Evolutionary conservation across 1,140 invertebrate species (phyloP).

Genomic region (Diprion similis): DNA sequence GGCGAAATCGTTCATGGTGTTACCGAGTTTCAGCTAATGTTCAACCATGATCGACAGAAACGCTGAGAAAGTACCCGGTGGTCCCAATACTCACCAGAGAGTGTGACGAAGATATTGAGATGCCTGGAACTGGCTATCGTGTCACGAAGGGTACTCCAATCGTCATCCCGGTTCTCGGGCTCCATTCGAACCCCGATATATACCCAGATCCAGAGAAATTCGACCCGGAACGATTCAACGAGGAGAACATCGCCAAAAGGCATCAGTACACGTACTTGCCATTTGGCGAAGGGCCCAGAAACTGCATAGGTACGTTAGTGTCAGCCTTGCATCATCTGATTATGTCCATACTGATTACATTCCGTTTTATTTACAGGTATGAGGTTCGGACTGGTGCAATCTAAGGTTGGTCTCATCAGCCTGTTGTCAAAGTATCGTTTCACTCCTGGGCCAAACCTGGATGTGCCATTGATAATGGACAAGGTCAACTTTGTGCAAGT

Average conservation of each 20-base stretch:
- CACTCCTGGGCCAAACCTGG: background rate
- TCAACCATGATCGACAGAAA: conserved; percentile 51
- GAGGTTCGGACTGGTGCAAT: conserved; percentile 68
- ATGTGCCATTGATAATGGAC: background rate
- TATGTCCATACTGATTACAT: conserved; percentile 16
- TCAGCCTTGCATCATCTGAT: too few relatives aligned
- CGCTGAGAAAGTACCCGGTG: conserved; percentile 65
- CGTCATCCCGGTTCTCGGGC: conserved; percentile 61
- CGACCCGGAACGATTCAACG: conserved; percentile 71
- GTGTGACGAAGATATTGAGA: conserved; percentile 59
- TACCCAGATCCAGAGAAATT: conserved; percentile 72
- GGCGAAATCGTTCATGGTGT: too few relatives aligned
- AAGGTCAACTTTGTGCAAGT: background rate
- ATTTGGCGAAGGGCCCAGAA: conserved; percentile 64
- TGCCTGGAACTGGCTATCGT: conserved; percentile 55
- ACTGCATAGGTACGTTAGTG: conserved; percentile 60
- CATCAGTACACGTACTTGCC: conserved; percentile 59
- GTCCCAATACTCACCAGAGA: conserved; percentile 59
- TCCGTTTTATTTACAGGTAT: conserved; percentile 51
- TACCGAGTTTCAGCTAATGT: background rate
- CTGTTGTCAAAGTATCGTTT: conserved; percentile 52
- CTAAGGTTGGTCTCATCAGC: conserved; percentile 63
- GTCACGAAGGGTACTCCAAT: conserved; percentile 59
- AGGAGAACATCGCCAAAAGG: conserved; percentile 53
- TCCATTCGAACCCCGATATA: conserved; percentile 69